Evolutionary conservation across 2,797 vertebrate genomes (phyloP).

Genomic region (Craterocephalus amniculus): DNA sequence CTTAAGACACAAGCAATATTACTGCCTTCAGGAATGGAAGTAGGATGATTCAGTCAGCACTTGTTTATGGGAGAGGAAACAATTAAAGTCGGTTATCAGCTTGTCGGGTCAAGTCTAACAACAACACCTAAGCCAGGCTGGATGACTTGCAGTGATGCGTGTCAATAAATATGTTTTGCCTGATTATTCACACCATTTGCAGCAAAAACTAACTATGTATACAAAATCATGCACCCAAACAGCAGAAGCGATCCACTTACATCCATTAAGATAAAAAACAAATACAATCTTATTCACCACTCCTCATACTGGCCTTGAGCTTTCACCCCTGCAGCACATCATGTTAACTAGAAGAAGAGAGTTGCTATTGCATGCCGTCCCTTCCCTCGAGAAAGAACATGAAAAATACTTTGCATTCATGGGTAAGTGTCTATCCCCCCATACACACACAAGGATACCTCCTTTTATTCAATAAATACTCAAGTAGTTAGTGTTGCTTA

Average conservation of each 20-base stretch:
- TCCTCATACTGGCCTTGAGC: constrained; percentile 62
- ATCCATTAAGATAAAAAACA: neutral
- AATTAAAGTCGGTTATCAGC: constrained; percentile 30
- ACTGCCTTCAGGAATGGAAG: constrained; percentile 58
- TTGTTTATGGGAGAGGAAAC: constrained; percentile 31
- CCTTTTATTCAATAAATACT: constrained; percentile 79
- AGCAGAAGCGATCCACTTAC: neutral
- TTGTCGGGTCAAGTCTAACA: constrained; percentile 38
- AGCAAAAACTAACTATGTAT: constrained; percentile 10
- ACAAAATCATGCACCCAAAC: constrained; percentile 3
- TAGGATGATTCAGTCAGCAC: constrained; percentile 47
- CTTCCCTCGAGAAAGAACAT: constrained; percentile 59
- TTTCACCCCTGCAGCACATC: constrained; percentile 45
- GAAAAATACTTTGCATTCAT: constrained; percentile 73
- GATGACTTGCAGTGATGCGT: constrained; percentile 13
- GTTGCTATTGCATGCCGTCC: constrained; percentile 51
- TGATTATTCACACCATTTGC: constrained; percentile 16
- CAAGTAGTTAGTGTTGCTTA: constrained; percentile 80
- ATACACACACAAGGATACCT: constrained; percentile 32
- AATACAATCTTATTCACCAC: constrained; percentile 37
- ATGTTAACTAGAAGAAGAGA: constrained; percentile 61
- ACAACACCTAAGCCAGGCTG: constrained; percentile 31
- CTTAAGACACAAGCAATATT: constrained; percentile 59
- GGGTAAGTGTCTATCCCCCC: constrained; percentile 65
- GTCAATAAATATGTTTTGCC: constrained; percentile 8